Evolutionary conservation across 1,140 invertebrate genomes (phyloP).

Genomic region (Lordiphosa collinella): DNA sequence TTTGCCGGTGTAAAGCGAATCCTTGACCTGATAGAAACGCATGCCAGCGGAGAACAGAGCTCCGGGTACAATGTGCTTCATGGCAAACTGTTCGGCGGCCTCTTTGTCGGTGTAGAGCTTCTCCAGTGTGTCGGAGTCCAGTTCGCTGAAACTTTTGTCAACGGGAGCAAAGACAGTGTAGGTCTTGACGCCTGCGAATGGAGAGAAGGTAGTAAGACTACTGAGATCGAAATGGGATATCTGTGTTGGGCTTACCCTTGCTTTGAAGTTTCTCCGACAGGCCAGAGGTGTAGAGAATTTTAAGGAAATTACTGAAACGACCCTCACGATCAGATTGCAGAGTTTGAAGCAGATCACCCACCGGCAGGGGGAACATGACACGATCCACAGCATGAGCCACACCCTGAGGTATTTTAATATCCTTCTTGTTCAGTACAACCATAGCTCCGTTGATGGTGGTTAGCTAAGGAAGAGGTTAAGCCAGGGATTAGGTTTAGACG

Average conservation of each 20-base stretch:
- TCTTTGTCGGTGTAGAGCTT: slow-evolving; percentile 82
- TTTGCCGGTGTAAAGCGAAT: slow-evolving; percentile 85
- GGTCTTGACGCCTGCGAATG: slow-evolving; percentile 85
- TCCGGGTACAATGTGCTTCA: slow-evolving; percentile 87
- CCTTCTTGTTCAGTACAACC: slow-evolving; percentile 88
- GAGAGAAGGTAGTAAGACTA: background rate
- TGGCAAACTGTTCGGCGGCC: slow-evolving; percentile 87
- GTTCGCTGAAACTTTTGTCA: slow-evolving; percentile 87
- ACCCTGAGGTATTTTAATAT: slow-evolving; percentile 90
- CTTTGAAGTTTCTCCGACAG: slow-evolving; percentile 85
- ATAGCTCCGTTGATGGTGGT: slow-evolving; percentile 91
- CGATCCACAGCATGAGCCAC: slow-evolving; percentile 92
- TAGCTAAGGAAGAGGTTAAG: slow-evolving; percentile 80
- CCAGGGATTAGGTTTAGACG: no score
- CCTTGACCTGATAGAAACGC: slow-evolving; percentile 90
- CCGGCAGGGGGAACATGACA: slow-evolving; percentile 92
- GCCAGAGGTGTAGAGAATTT: slow-evolving; percentile 87
- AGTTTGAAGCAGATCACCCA: slow-evolving; percentile 90
- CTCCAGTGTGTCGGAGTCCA: slow-evolving; percentile 83
- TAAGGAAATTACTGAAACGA: slow-evolving; percentile 88
- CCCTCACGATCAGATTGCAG: slow-evolving; percentile 89
- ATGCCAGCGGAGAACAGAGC: slow-evolving; percentile 90
- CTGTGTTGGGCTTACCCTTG: slow-evolving; percentile 49
- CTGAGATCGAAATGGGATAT: no score
- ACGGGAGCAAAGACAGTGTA: slow-evolving; percentile 92